These are phyloP conservation scores for Lithobius niger DNA, from an alignment of 1,140 invertebrate species.

Conservation along the genomic window DNA sequence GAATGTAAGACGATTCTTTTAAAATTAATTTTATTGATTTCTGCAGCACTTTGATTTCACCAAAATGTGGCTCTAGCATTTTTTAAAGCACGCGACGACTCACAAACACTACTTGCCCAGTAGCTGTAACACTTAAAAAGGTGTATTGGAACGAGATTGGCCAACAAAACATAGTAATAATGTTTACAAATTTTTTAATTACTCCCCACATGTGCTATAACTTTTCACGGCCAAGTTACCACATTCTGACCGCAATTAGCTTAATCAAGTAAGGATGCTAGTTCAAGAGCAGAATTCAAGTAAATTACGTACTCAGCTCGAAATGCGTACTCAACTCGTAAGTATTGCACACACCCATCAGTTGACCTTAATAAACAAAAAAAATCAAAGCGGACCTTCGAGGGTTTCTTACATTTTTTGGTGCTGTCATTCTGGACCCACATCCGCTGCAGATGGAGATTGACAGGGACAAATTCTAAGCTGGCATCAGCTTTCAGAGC, in stretches of 20 bases:
- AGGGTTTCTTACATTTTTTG: constrained; percentile 24
- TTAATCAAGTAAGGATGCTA: neutral
- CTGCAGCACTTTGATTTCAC: too few species aligned
- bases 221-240: neutral
- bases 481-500: constrained; percentile 55
- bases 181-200: too few species aligned
- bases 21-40: too few species aligned
- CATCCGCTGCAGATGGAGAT: constrained; percentile 69
- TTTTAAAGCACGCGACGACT: too few species aligned
- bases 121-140: too few species aligned
- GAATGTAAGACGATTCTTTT: too few species aligned
- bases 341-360: neutral
- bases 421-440: constrained; percentile 77
- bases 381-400: too few species aligned
- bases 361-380: neutral
- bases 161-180: too few species aligned
- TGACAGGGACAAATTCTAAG: constrained; percentile 80
- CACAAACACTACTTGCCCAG: too few species aligned
- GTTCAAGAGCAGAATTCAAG: neutral
- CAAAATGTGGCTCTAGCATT: too few species aligned
- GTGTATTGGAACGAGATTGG: too few species aligned
- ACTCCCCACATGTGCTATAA: too few species aligned
- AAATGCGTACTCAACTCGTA: neutral
- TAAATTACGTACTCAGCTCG: neutral
- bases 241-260: neutral